Evolutionary conservation across 2,888 invertebrate genomes (phyloP).

Genomic region (Apodemia hepburni): DNA sequence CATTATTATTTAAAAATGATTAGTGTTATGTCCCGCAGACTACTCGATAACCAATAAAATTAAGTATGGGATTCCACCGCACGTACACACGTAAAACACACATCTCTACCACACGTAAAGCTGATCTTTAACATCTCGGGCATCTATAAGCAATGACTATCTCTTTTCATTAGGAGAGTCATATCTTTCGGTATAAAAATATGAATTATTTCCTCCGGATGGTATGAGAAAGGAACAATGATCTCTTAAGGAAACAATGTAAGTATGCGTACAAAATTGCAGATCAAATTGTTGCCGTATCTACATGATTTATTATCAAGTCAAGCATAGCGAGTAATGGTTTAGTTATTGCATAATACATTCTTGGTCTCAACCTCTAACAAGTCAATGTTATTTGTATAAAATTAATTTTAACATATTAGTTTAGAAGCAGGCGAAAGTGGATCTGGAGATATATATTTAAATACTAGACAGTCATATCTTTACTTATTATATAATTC

Average conservation of each 20-base stretch:
- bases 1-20: too few relatives aligned
- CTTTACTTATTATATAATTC: too few relatives aligned
- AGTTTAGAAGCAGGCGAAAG: too few relatives aligned
- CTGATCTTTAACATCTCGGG: too few relatives aligned
- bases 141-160: not conserved
- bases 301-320: constrained; percentile 3
- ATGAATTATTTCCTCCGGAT: not conserved
- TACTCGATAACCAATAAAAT: too few relatives aligned
- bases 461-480: too few relatives aligned
- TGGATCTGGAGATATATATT: too few relatives aligned
- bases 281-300: not conserved
- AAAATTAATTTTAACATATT: not conserved
- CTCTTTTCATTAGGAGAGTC: not conserved
- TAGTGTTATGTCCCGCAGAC: too few relatives aligned
- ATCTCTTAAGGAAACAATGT: constrained; percentile 7
- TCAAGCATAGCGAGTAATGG: constrained; percentile 5
- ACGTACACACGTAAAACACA: too few relatives aligned
- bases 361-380: not conserved
- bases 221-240: not conserved
- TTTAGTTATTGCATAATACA: not conserved
- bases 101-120: too few relatives aligned
- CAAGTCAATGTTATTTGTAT: not conserved
- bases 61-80: too few relatives aligned
- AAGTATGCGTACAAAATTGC: constrained; percentile 2
- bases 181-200: not conserved